Conservation (phyloP, 1,140 invertebrate species). For the Hormaphis cornu region DNA sequence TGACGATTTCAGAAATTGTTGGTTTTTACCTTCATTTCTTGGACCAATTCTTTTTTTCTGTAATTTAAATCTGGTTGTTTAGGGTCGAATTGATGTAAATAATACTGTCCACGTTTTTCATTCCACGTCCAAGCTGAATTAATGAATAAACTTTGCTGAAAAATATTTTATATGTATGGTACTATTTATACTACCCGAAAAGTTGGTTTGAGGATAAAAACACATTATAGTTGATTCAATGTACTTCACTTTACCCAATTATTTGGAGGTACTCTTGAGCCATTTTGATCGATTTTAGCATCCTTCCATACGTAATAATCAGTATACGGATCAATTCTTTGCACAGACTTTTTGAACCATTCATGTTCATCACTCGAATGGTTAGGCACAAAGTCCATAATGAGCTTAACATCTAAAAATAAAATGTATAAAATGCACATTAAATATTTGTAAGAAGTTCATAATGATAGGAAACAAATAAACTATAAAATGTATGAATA, state of each 20-base stretch:
- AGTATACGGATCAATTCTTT: conserved; percentile 46
- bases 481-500: no score
- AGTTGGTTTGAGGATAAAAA: not conserved
- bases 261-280: conserved; percentile 43
- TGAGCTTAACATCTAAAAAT: conserved; percentile 57
- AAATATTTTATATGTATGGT: not conserved
- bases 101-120: conserved; percentile 56
- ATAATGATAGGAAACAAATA: no score
- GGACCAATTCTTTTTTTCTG: conserved; percentile 49
- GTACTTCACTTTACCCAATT: conserved; percentile 49
- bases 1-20: no score
- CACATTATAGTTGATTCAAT: not conserved
- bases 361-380: conserved; percentile 66
- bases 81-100: conserved; percentile 60
- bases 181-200: not conserved
- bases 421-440: conserved; percentile 34
- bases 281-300: conserved; percentile 46
- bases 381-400: conserved; percentile 78
- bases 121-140: conserved; percentile 63
- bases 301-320: conserved; percentile 71
- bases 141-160: conserved; percentile 39
- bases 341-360: conserved; percentile 63
- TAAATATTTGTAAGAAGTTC: no score
- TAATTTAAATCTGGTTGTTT: conserved; percentile 69
- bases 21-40: conserved; percentile 51